Evolutionary conservation across 1,140 invertebrate species (phyloP).

Genomic region (Melanaphis sacchari): DNA sequence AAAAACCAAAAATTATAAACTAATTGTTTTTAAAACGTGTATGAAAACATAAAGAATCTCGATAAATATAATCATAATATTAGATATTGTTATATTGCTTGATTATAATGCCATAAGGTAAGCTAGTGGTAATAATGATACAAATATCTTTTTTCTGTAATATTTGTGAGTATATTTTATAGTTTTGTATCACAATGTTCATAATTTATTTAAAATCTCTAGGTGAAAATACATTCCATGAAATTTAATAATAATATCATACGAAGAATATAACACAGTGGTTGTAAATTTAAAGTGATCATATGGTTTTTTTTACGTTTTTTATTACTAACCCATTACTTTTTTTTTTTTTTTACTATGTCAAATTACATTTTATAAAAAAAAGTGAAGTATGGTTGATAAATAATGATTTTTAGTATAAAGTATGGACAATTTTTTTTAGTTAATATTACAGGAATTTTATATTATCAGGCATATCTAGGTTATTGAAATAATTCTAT

Average conservation of each 20-base stretch:
- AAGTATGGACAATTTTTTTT: background rate
- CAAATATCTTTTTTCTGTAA: background rate
- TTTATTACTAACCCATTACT: background rate
- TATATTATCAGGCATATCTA: background rate
- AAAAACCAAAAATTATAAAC: background rate
- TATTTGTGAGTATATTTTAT: background rate
- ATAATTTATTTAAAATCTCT: background rate
- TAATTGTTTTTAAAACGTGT: no score
- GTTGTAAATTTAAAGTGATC: background rate
- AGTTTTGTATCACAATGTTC: background rate
- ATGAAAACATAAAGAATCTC: background rate
- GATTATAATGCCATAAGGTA: background rate
- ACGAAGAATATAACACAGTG: background rate
- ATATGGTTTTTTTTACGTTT: background rate
- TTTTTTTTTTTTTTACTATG: background rate
- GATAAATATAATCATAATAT: background rate
- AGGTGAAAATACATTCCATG: background rate
- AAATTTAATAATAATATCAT: background rate
- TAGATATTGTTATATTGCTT: no score
- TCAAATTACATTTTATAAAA: background rate
- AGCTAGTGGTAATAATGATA: background rate
- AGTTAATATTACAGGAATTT: background rate
- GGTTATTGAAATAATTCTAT: background rate
- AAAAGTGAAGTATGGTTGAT: background rate
- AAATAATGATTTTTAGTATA: background rate